These are phyloP conservation scores for Bombus confusus DNA, from an alignment of 1,140 invertebrate species.

Conservation along the genomic window DNA sequence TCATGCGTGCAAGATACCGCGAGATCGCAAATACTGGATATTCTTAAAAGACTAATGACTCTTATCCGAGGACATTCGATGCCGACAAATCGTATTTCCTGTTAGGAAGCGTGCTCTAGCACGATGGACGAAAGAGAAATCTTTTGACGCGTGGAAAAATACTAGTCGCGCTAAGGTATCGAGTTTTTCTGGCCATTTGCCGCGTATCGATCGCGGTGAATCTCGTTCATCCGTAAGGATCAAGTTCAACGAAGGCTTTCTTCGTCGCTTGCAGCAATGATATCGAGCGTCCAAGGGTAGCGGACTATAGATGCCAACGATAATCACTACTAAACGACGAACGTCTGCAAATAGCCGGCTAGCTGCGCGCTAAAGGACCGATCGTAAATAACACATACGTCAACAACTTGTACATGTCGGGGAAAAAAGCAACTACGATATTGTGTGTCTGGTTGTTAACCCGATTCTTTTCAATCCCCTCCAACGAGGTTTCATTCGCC, in stretches of 20 bases:
- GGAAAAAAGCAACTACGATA: not conserved
- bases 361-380: not conserved
- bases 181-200: slow-evolving; percentile 50
- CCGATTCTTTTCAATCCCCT: slow-evolving; percentile 18
- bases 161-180: not conserved
- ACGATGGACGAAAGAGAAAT: not conserved
- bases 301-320: slow-evolving; percentile 41
- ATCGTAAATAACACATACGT: slow-evolving; percentile 44
- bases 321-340: slow-evolving; percentile 60
- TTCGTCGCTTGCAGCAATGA: slow-evolving; percentile 16
- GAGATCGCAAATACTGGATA: not conserved
- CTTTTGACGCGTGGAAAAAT: not conserved
- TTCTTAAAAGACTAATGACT: not conserved
- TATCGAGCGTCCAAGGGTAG: slow-evolving; percentile 31
- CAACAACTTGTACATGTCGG: not conserved
- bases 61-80: not conserved
- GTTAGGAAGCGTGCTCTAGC: not conserved
- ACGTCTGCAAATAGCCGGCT: slow-evolving; percentile 48
- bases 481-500: not conserved
- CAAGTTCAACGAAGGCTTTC: slow-evolving; percentile 62
- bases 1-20: not conserved
- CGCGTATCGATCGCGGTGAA: slow-evolving; percentile 52
- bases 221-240: slow-evolving; percentile 59
- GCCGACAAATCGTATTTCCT: no score
- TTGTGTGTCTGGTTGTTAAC: slow-evolving; percentile 23